Evolutionary conservation across 1,140 invertebrate genomes (phyloP).

Genomic region (Diabrotica virgifera): DNA sequence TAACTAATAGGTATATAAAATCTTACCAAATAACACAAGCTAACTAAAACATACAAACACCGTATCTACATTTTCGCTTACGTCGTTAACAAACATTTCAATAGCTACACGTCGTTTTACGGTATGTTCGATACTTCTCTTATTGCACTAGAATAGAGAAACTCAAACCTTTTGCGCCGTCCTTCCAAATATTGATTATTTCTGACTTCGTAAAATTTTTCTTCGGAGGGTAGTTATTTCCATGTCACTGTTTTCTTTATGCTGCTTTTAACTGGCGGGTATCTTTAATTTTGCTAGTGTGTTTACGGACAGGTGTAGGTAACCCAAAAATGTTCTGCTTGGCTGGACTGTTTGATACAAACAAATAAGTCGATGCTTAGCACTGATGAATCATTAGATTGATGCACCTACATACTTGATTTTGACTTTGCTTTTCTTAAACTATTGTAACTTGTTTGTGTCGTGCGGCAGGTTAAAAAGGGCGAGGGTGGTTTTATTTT

Average conservation of each 20-base stretch:
- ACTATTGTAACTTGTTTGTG: no score
- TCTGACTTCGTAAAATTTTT: neutral
- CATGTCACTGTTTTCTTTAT: no score
- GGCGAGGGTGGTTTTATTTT: no score
- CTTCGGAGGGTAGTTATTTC: no score
- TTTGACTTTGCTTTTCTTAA: no score
- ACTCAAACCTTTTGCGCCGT: neutral
- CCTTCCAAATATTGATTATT: constrained; percentile 19
- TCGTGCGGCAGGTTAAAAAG: no score
- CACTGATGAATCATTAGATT: neutral
- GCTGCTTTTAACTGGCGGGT: neutral
- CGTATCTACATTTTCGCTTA: neutral
- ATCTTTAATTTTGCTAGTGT: neutral
- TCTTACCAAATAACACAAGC: neutral
- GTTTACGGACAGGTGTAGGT: neutral
- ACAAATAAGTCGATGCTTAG: neutral
- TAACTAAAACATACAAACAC: neutral
- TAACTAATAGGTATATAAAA: no score
- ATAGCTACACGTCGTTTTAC: neutral
- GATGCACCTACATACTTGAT: no score
- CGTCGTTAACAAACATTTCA: neutral
- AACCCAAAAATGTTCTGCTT: neutral
- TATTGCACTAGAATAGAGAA: neutral
- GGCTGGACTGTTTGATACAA: neutral
- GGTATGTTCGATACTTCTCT: neutral